Percentiles rank a stretch among this genome's conserved stretches.
phyloP scores from a whole-genome alignment of 1,140 invertebrate genomes.

The Sipha flava region DNA sequence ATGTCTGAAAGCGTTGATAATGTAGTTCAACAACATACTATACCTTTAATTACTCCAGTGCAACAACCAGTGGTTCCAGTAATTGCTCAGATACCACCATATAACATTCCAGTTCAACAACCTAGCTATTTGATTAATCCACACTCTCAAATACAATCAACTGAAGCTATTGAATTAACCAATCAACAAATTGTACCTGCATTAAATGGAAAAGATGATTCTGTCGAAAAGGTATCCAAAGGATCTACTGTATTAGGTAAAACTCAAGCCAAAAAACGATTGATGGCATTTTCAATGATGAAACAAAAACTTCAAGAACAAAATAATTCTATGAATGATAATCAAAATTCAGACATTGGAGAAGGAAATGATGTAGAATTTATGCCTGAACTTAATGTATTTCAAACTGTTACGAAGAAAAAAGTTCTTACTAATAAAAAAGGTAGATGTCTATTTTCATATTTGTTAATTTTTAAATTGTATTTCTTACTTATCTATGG shows the following conservation, averaged over 20 bases:
- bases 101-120: background rate
- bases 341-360: constrained; percentile 2
- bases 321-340: constrained; percentile 16
- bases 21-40: background rate
- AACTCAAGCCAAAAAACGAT: constrained; percentile 42
- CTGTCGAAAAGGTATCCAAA: constrained; percentile 2
- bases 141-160: background rate
- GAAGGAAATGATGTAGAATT: constrained; percentile 18
- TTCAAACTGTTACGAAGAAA: constrained; percentile 4
- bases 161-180: background rate
- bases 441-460: background rate
- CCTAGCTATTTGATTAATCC: background rate
- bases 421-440: constrained; percentile 5
- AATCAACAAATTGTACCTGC: background rate
- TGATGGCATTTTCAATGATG: constrained; percentile 43
- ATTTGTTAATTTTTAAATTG: background rate
- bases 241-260: constrained; percentile 38
- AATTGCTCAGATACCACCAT: background rate
- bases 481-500: background rate
- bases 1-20: background rate
- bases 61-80: background rate
- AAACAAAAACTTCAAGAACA: constrained; percentile 37
- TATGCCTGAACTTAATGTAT: background rate
- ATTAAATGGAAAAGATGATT: background rate
- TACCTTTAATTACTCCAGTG: background rate